Conservation (phyloP, 2,888 invertebrate species). For the Empis stercorea region DNA sequence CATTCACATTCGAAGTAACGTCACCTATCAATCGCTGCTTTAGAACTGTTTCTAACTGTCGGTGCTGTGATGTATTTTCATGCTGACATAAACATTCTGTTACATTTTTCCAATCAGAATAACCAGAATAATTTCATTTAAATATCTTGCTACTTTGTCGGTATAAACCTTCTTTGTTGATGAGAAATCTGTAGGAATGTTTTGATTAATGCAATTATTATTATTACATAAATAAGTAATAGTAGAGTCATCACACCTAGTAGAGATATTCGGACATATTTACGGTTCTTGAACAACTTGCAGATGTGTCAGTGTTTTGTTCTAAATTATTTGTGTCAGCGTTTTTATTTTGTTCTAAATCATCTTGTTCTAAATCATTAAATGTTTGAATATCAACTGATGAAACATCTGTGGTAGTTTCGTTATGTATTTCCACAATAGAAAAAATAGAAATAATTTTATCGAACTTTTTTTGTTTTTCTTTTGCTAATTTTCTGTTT, state of each 20-base stretch:
- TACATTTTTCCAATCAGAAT: neutral
- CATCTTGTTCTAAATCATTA: no score
- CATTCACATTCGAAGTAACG: neutral
- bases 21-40: neutral
- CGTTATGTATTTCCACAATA: neutral
- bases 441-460: neutral
- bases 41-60: neutral
- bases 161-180: neutral
- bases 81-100: conserved; percentile 1
- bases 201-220: neutral
- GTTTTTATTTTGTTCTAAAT: conserved; percentile 5
- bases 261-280: neutral
- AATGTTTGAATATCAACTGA: no score
- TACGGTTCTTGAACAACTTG: neutral
- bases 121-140: neutral
- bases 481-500: neutral
- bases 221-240: neutral
- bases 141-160: neutral
- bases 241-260: neutral
- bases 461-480: neutral
- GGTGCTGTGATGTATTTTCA: neutral
- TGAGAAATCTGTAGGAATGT: neutral
- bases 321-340: conserved; percentile 4
- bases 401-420: neutral
- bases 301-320: conserved; percentile 1